Evolutionary conservation across 2,113 vertebrate species (phyloP).

Genomic region (Clupea harengus): DNA sequence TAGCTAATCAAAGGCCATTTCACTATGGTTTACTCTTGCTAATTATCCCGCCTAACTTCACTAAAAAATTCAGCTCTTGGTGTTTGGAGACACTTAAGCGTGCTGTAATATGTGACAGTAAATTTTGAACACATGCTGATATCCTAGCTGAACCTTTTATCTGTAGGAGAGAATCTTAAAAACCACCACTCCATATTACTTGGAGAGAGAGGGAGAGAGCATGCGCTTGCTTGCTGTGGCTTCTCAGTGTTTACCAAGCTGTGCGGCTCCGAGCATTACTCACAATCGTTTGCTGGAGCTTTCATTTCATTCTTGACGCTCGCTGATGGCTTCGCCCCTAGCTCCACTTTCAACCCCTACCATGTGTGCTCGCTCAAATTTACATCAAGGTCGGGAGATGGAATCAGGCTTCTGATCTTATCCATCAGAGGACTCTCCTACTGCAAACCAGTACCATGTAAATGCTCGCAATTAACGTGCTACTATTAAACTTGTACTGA

Average conservation of each 20-base stretch:
- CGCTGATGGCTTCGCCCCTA: constrained; percentile 55
- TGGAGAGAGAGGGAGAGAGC: not conserved
- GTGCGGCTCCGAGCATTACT: constrained; percentile 30
- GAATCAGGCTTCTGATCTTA: constrained; percentile 55
- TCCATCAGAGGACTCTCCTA: constrained; percentile 42
- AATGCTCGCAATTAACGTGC: not conserved
- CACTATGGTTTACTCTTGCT: not conserved
- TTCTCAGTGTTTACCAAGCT: constrained; percentile 1
- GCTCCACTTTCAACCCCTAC: constrained; percentile 59
- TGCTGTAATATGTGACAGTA: not conserved
- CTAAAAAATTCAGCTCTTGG: not conserved
- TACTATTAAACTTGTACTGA: not conserved
- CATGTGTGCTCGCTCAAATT: constrained; percentile 58
- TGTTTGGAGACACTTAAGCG: not conserved
- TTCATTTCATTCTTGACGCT: constrained; percentile 50
- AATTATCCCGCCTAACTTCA: not conserved
- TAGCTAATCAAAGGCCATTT: not conserved
- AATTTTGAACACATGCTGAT: not conserved
- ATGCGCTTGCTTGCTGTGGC: not conserved
- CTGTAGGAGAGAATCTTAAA: not conserved
- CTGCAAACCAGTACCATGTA: not conserved
- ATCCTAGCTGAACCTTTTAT: not conserved
- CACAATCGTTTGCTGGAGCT: constrained; percentile 47
- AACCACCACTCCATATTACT: not conserved
- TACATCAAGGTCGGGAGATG: constrained; percentile 54